Percentiles rank a stretch among this genome's conserved stretches.
Conservation (phyloP, 2,797 vertebrate genomes). For the Myotis vivesi region DNA sequence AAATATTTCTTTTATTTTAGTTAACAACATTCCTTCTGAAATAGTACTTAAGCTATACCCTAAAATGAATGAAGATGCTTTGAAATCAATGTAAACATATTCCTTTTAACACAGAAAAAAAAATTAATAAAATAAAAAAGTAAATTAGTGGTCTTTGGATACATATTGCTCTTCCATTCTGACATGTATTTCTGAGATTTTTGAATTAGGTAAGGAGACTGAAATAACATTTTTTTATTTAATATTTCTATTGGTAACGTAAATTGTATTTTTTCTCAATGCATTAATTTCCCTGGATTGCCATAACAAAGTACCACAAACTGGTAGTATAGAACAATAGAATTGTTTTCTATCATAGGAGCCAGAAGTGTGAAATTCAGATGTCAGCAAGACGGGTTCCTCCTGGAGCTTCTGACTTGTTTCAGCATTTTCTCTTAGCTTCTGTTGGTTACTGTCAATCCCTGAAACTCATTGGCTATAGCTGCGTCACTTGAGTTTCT, state of each 20-base stretch:
- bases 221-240: neutral
- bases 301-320: neutral
- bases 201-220: neutral
- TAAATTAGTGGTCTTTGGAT: neutral
- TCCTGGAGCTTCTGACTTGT: neutral
- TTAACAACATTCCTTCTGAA: neutral
- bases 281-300: neutral
- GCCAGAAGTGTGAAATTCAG: neutral
- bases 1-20: neutral
- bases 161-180: neutral
- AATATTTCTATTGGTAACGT: neutral
- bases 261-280: neutral
- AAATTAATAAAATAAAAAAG: neutral
- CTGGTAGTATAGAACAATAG: neutral
- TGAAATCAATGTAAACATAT: neutral
- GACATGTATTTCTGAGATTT: neutral
- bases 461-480: neutral
- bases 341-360: neutral
- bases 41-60: neutral
- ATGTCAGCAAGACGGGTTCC: neutral
- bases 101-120: neutral
- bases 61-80: neutral
- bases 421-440: neutral
- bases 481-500: neutral
- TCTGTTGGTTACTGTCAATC: neutral